Evolutionary conservation across 2,888 invertebrate species (phyloP).

Genomic region (Drosophila lutescens): DNA sequence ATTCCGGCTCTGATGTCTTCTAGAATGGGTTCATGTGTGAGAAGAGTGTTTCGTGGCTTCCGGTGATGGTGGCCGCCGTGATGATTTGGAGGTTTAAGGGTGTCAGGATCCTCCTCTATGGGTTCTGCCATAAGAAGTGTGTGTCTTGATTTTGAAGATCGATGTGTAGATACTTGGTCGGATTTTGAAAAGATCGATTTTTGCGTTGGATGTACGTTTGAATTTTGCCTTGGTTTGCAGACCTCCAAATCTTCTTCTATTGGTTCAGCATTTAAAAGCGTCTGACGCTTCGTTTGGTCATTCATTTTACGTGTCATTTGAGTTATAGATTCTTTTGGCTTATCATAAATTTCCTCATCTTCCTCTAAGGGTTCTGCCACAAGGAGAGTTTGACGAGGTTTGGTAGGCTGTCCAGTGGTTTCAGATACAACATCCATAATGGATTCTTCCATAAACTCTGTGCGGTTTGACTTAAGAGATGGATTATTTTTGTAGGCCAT

Average conservation of each 20-base stretch:
- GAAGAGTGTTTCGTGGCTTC: background rate
- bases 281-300: background rate
- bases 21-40: background rate
- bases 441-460: background rate
- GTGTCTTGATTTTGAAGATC: slow-evolving; percentile 1
- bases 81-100: background rate
- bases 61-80: background rate
- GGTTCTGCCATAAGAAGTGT: slow-evolving; percentile 1
- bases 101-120: slow-evolving; percentile 15
- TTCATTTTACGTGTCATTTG: background rate
- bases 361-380: slow-evolving; percentile 24
- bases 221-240: background rate
- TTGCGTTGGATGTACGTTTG: background rate
- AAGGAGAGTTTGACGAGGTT: slow-evolving; percentile 20
- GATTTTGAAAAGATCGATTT: background rate
- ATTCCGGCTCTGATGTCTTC: background rate
- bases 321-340: background rate
- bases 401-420: background rate
- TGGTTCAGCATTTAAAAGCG: background rate
- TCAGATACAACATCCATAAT: background rate
- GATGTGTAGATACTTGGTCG: background rate
- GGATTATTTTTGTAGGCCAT: background rate
- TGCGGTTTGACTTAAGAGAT: background rate
- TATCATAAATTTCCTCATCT: background rate
- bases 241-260: slow-evolving; percentile 4